Evolutionary conservation across 2,113 vertebrate species (phyloP), one percentile per base, ranked within the genome.

Genomic region (Carassius auratus): DNA sequence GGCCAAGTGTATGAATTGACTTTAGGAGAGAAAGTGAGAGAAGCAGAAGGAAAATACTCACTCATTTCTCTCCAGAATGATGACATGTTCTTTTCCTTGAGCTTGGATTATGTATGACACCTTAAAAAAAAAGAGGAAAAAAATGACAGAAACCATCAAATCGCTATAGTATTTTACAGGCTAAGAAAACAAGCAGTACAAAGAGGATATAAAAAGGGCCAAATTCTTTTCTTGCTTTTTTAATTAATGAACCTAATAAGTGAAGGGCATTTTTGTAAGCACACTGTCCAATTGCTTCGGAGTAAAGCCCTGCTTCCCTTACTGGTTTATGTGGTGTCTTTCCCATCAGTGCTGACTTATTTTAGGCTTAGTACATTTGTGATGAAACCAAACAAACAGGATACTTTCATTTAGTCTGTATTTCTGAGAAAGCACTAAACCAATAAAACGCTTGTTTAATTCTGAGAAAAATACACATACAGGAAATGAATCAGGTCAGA

Each of bases 61-160:
- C 98, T 90, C 91, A 88, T 98, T 98, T 89, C 93, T 97, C 90
- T 96, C 91, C 87, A 99, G 93, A 55, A 96, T 95, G 89, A 99
- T 88, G 0, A 92, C 90, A 57, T 94, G 93, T 6, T 96, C 91
- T 57, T 85, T 92, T 84, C 97, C 96, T 86, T 95, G 94, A 84
- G 95, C 92, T 9, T 86, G 88, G 88, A 99, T 50, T 13, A 92
- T 30, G 45, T 96, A 99, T 0, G 96, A 97, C 4, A 96, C 92
- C 92, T 94, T 89, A 86, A 92, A 90, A 93, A 91, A 57, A 33
- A 6, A 21, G 21, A 91, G 48, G 12, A 33, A 7, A 21, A 23
- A 79, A 13, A 68, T 10, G 23, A 61, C 50, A 83, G 33, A 78
- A 26, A 30, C 26, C 2, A 17, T n/a, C 9, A 66, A 21, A 10